These are phyloP conservation scores for Naso thynnoides DNA, from an alignment of 2,797 vertebrate genomes.

Conservation along the genomic window DNA sequence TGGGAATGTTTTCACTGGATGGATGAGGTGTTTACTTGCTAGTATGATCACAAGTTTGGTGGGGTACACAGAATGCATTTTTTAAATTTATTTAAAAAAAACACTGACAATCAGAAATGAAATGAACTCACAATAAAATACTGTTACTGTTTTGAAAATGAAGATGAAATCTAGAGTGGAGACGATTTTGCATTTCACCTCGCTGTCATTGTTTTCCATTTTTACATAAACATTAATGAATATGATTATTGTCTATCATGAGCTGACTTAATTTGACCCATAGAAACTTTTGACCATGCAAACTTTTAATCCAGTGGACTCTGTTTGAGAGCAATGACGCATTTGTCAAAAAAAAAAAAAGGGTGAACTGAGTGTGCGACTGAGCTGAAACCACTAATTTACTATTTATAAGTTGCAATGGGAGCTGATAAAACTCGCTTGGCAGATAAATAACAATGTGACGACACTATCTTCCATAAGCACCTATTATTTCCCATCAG, in stretches of 20 bases:
- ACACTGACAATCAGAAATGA: neutral
- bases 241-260: neutral
- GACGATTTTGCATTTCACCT: neutral
- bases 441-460: slow-evolving; percentile 64
- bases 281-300: neutral
- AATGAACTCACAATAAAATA: neutral
- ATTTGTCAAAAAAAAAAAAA: slow-evolving; percentile 23
- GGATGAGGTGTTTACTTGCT: neutral
- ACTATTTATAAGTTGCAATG: slow-evolving; percentile 53
- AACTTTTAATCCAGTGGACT: neutral
- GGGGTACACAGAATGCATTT: neutral
- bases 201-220: neutral
- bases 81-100: neutral
- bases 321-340: slow-evolving; percentile 13
- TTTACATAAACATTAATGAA: neutral
- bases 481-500: slow-evolving; percentile 69
- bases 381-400: slow-evolving; percentile 45
- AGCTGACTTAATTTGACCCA: slow-evolving; percentile 4
- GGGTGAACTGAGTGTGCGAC: slow-evolving; percentile 4
- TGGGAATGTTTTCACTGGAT: neutral
- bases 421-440: slow-evolving; percentile 53
- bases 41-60: neutral
- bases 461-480: slow-evolving; percentile 48
- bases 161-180: neutral
- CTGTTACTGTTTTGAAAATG: neutral